Percentiles rank a stretch among this genome's conserved stretches.
phyloP scores from a whole-genome alignment of 2,888 invertebrate species.

The Spilosoma lubricipeda region DNA sequence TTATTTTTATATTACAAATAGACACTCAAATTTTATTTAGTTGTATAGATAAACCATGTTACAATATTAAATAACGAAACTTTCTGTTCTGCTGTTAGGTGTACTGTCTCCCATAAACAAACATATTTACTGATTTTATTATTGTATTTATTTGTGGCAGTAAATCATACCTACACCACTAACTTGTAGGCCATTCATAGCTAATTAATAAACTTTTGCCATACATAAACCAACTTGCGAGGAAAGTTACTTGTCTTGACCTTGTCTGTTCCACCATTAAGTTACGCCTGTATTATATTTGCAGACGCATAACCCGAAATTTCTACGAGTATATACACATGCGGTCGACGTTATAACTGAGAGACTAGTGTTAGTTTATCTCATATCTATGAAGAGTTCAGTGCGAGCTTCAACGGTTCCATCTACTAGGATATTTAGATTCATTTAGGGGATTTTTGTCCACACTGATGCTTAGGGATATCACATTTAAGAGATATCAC shows the following conservation, averaged over 20 bases:
- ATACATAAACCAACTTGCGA: conserved; percentile 2
- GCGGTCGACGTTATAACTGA: no score
- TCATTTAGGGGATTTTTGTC: no score
- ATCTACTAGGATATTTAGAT: no score
- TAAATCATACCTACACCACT: neutral
- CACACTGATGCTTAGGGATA: no score
- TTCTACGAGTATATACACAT: no score
- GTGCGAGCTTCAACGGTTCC: no score
- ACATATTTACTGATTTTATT: neutral
- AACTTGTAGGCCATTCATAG: conserved; percentile 6
- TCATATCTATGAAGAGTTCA: no score
- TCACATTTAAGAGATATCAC: no score
- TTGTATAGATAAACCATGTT: no score
- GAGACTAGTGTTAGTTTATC: no score
- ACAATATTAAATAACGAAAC: neutral
- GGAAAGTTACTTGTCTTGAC: neutral
- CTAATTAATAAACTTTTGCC: conserved; percentile 16
- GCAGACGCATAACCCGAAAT: neutral
- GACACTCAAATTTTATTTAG: no score
- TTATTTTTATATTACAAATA: no score
- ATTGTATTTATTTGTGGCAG: neutral
- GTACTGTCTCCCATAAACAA: neutral
- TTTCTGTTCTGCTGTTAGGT: neutral
- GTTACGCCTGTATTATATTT: neutral
- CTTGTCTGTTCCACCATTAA: neutral